Base-by-base conservation (phyloP, 2,113 vertebrate species). In the Tichodroma muraria region DNA sequence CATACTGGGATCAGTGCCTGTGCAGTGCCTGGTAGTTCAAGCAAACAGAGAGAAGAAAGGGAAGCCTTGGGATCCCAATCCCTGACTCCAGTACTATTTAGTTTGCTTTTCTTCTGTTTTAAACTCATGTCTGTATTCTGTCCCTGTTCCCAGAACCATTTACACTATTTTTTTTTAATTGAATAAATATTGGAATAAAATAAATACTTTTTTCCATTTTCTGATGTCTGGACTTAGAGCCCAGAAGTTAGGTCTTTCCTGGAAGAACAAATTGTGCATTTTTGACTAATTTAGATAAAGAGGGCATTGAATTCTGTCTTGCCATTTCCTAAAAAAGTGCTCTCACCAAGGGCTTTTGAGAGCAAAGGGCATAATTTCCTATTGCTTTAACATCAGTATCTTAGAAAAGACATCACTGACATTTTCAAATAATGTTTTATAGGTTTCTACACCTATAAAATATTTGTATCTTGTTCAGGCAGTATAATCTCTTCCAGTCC, bases 11-110 rank as follows among this genome's bases (percentile, higher is more conserved):
- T 27, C 38, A 25, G 19, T 22, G 23, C 23, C 31, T 65, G 11
- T 25, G n/a, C 25, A 53, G 54, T 22, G 25, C n/a, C 65, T 91
- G 65, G 30, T 15, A 75, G 8, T 44, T 71, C 35, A 52, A 73
- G 14, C 12, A 52, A 5, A 23, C 8, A 68, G 15, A 10, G 15
- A 10, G 19, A 70, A 89, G 40, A 81, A 86, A 68, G 9, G 10
- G 38, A 89, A 87, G 20, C 3, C 24, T 27, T 71, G 10, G 37
- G 31, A 56, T n/a, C 40, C 12, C 0, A 0, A 30, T 75, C 35
- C 12, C 23, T 78, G 15, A 59, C 10, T 69, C 16, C 53, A 68
- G 11, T 56, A 42, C 8, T 37, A 18, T 64, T 87, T 71, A 3
- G 17, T 68, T 78, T 27, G 8, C 35, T 57, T 70, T 38, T 88